Evolutionary conservation across 1,140 invertebrate genomes (phyloP).

Genomic region (Zaprionus davidi): DNA sequence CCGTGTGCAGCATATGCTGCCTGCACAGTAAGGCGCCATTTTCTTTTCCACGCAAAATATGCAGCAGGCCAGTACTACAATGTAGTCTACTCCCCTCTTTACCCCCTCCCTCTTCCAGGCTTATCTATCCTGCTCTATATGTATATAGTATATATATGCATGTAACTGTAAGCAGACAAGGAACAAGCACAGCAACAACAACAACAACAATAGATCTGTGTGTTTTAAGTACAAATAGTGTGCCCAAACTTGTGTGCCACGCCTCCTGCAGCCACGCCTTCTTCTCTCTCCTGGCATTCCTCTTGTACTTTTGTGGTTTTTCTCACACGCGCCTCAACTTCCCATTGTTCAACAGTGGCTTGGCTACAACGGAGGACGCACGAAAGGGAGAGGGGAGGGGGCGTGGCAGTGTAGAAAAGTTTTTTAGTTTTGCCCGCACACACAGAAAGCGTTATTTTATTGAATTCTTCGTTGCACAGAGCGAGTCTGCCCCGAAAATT

Average conservation of each 20-base stretch:
- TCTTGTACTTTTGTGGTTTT: conserved; percentile 65
- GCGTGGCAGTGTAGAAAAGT: conserved; percentile 65
- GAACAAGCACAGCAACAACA: conserved; percentile 22
- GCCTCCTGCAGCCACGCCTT: neutral
- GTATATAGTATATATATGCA: conserved; percentile 3
- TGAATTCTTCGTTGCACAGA: conserved; percentile 53
- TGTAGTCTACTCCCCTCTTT: conserved; percentile 12
- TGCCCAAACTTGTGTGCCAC: conserved; percentile 32
- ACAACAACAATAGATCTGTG: conserved; percentile 72
- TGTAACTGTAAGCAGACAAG: conserved; percentile 67
- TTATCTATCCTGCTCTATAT: conserved; percentile 56
- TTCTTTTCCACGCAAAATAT: conserved; percentile 59
- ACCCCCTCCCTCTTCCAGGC: conserved; percentile 43
- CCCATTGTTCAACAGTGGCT: conserved; percentile 59
- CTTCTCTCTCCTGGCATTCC: conserved; percentile 7
- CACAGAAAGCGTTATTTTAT: conserved; percentile 78
- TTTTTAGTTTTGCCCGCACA: conserved; percentile 50
- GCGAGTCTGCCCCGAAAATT: conserved; percentile 28
- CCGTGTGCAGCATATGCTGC: conserved; percentile 55
- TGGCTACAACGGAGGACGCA: conserved; percentile 37
- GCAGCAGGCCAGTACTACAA: conserved; percentile 57
- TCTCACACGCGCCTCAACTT: conserved; percentile 54
- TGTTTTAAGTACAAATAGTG: conserved; percentile 74
- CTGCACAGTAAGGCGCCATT: conserved; percentile 48
- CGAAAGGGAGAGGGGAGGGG: neutral